Percentiles rank a stretch among this genome's conserved stretches.
phyloP scores from a whole-genome alignment of 2,113 vertebrate species.

The Tachysurus fulvidraco region DNA sequence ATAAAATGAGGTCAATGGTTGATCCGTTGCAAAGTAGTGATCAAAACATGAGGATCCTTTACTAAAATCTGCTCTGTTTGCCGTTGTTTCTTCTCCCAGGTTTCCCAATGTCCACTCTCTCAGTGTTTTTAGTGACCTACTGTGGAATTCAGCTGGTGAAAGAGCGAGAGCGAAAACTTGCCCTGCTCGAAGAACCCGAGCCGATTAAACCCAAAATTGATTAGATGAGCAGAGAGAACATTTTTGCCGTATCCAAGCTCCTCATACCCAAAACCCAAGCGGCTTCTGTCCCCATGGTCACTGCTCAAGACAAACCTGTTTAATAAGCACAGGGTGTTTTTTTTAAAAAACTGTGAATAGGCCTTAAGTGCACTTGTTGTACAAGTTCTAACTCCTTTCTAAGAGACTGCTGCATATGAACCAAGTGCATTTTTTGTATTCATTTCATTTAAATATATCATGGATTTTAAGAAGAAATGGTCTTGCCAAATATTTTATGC shows the following conservation, averaged over 20 bases:
- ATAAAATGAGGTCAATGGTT: not conserved
- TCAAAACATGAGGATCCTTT: not conserved
- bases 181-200: slow-evolving; percentile 78
- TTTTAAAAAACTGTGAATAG: slow-evolving; percentile 66
- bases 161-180: slow-evolving; percentile 82
- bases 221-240: slow-evolving; percentile 63
- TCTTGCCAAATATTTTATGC: slow-evolving; percentile 57
- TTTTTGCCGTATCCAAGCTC: slow-evolving; percentile 48
- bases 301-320: slow-evolving; percentile 49
- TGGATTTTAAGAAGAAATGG: slow-evolving; percentile 47
- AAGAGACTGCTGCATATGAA: slow-evolving; percentile 53
- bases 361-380: slow-evolving; percentile 74
- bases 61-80: not conserved
- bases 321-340: slow-evolving; percentile 53
- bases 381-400: slow-evolving; percentile 60
- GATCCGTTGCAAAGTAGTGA: not conserved
- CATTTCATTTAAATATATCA: slow-evolving; percentile 59
- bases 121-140: slow-evolving; percentile 90
- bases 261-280: slow-evolving; percentile 50
- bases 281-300: slow-evolving; percentile 52
- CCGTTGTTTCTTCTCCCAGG: slow-evolving; percentile 68
- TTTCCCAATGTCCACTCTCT: slow-evolving; percentile 87
- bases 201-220: slow-evolving; percentile 79
- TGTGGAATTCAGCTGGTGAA: slow-evolving; percentile 96
- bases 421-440: slow-evolving; percentile 61